Base-by-base conservation (phyloP, 1,140 invertebrate genomes). In the Acromyrmex heyeri region DNA sequence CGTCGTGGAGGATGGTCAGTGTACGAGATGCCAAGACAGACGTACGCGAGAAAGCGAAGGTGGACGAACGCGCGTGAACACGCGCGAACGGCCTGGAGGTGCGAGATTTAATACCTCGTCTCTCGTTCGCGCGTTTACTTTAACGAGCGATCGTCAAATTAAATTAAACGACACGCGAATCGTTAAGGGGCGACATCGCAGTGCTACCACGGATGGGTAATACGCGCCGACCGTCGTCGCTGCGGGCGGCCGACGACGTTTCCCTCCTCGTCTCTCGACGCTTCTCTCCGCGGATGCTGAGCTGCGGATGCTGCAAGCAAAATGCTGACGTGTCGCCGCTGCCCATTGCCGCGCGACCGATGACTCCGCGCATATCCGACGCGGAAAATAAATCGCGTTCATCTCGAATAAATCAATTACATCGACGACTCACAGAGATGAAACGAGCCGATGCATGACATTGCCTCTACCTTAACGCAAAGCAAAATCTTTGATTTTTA, bases 61-160 rank as follows among this genome's bases (percentile, higher is more conserved):
- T 50, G 65, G 85, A 55, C n/a, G n/a, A 59, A 59, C 53, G 55
- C 75, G 50, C 61, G 70, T 61, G 57, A 48, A 76, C 64, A 30
- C 18, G 72, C 69, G 27, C 7, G 30, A 73, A 62, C 55, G 21
- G 50, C 90, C 62, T 59, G 79, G 81, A 92, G 89, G 85, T 88
- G 91, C 87, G 89, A 92, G 75, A 91, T 92, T 93, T 92, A 93
- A 92, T 91, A 76, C 30, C 78, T 61, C 48, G 38, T 21, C 62
- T 62, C 50, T 57, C 75, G 86, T 89, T 78, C 79, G 82, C 82
- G 87, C 75, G 76, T 48, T 90, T 73, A 69, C 83, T 92, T 92
- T 94, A 95, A 93, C 92, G 91, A 93, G 87, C 92, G 93, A 94
- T 95, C 92, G 91, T 92, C 90, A 91, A 93, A 94, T 95, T 92